Percentiles rank a stretch among this genome's conserved stretches.
phyloP scores from a whole-genome alignment of 2,888 invertebrate genomes.

The Dynastes maya region DNA sequence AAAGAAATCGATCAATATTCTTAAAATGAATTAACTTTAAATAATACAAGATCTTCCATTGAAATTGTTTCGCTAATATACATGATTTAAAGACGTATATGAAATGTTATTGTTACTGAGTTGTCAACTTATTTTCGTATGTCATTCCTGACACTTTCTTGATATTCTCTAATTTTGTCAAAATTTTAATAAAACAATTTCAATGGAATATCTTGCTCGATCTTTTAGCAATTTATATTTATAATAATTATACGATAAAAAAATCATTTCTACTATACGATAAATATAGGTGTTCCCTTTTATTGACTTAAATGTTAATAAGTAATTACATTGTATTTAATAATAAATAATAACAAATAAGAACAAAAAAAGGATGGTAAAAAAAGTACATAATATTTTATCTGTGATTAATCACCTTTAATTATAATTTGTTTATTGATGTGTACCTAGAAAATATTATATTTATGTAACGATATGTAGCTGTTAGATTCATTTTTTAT shows the following conservation, averaged over 20 bases:
- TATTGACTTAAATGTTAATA: constrained; percentile 38
- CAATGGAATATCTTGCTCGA: not conserved
- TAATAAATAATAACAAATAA: constrained; percentile 4
- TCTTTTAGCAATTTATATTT: constrained; percentile 5
- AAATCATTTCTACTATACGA: constrained; percentile 3
- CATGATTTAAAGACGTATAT: too few species aligned
- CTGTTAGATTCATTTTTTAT: constrained; percentile 53
- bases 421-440: constrained; percentile 58
- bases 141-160: too few species aligned
- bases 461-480: constrained; percentile 46
- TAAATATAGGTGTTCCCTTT: constrained; percentile 20
- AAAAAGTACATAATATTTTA: constrained; percentile 62
- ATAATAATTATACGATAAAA: constrained; percentile 2
- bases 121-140: too few species aligned
- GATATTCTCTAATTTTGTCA: too few species aligned
- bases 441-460: constrained; percentile 50
- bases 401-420: constrained; percentile 63
- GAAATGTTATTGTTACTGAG: too few species aligned
- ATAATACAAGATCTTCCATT: too few species aligned
- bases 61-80: too few species aligned
- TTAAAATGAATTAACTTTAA: not conserved
- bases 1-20: constrained; percentile 33
- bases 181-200: not conserved
- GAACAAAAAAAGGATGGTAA: not conserved
- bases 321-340: constrained; percentile 19